Base-by-base conservation (phyloP, 2,113 vertebrate genomes). In the Protomyctophum bolini region DNA sequence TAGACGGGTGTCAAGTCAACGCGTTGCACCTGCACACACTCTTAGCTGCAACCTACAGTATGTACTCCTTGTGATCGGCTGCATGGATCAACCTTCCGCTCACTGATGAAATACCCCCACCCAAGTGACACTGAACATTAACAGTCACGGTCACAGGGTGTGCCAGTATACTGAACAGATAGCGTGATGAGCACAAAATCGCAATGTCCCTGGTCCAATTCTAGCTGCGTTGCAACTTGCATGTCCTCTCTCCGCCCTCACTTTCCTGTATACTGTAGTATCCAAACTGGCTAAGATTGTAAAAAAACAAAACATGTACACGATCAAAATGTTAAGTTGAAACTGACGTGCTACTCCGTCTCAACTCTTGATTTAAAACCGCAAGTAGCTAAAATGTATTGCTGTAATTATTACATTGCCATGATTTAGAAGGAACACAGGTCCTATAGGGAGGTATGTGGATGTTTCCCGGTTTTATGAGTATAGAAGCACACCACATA, bases 1-100 rank as follows among this genome's bases (percentile, higher is more conserved):
- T 54, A 33, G 59, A 80, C 62, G 51, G 77, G 73, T 56, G 86
- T 68, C 73, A 78, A 28, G 47, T 80, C 71, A 64, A 58, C 75
- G 68, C 15, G 48, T 52, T 77, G 72, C 75, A 85, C 73, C 71
- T 79, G 75, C 70, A 66, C 8, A 52, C 58, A 80, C n/a, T 12
- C 61, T 56, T 14, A 67, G 49, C 56, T n/a, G 6, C 48, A 28
- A 9, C 51, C 72, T 7, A 52, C 48, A 7, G 7, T 28, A 52
- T 58, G 47, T 50, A 15, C 8, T 2, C 28, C 4, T 5, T 11
- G 63, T 72, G 58, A 10, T 60, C 0, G n/a, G 10, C 49, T 50
- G 7, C 47, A 0, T 46, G 8, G 8, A 51, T 54, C 15, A 50
- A 21, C 66, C 41, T 72, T 50, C 46, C 12, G 51, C 66, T 15